Percentiles rank a stretch among this genome's conserved stretches.
Evolutionary conservation across 2,113 vertebrate species (phyloP).

Genomic region (Neomonachus schauinslandi): DNA sequence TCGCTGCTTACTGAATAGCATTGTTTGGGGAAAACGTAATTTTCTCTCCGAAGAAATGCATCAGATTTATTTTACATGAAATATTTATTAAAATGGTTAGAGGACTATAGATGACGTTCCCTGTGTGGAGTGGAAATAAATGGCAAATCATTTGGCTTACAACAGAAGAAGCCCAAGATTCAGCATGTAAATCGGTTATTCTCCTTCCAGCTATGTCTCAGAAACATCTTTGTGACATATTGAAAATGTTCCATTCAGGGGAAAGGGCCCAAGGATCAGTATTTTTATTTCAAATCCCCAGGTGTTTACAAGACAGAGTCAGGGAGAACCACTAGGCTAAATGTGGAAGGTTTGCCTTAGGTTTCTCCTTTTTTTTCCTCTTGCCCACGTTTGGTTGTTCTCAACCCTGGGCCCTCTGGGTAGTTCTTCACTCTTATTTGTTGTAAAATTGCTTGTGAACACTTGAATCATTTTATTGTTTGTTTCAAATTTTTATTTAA

Average conservation of each 20-base stretch:
- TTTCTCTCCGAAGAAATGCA: not conserved
- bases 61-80: not conserved
- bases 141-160: not conserved
- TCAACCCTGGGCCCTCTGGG: not conserved
- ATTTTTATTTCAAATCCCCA: not conserved
- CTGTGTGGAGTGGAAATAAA: not conserved
- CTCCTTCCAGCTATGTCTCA: not conserved
- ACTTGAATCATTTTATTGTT: not conserved
- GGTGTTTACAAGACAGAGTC: not conserved
- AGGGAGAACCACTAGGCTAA: not conserved
- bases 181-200: not conserved
- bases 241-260: not conserved
- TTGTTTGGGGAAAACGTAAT: not conserved
- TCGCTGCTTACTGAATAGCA: not conserved
- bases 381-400: not conserved
- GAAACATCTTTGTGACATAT: not conserved
- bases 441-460: not conserved
- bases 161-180: not conserved
- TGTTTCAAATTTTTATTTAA: not conserved
- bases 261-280: not conserved
- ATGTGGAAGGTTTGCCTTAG: not conserved
- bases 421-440: not conserved
- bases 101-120: not conserved
- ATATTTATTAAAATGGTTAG: conserved; percentile 46
- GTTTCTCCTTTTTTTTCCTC: not conserved